A percentile compares a stretch with the other conserved stretches of the same genome.
These are phyloP conservation scores for Mus pahari DNA, from an alignment of 2,113 vertebrate species.

Conservation along the genomic window DNA sequence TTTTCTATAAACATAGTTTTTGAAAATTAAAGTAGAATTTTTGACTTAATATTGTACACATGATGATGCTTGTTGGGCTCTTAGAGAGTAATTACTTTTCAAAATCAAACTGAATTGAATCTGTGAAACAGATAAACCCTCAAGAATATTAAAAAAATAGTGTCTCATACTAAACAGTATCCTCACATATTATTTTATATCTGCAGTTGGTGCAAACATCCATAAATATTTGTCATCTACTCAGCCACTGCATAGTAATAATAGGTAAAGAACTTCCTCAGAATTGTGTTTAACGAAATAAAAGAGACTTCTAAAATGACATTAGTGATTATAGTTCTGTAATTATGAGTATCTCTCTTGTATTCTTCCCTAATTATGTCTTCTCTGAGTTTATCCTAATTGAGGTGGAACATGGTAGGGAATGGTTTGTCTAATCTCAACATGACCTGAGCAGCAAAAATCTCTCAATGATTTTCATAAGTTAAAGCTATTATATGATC, in stretches of 20 bases:
- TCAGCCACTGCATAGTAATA: not conserved
- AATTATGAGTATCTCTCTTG: not conserved
- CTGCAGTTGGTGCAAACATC: not conserved
- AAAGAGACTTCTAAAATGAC: constrained; percentile 7
- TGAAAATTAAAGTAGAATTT: not conserved
- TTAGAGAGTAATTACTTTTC: not conserved
- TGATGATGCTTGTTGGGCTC: not conserved
- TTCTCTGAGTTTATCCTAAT: not conserved
- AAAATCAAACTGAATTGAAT: not conserved
- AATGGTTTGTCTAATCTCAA: constrained; percentile 5
- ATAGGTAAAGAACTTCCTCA: constrained; percentile 20
- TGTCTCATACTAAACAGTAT: not conserved
- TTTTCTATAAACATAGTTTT: not conserved
- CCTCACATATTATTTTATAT: not conserved
- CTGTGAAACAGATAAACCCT: not conserved
- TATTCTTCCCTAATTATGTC: not conserved
- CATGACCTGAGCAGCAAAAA: not conserved
- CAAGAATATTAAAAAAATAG: not conserved
- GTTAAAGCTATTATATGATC: constrained; percentile 6
- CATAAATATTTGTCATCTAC: constrained; percentile 1
- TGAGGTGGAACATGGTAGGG: not conserved
- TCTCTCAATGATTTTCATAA: constrained; percentile 3
- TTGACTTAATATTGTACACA: not conserved
- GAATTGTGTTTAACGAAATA: constrained; percentile 44
- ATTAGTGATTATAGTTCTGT: not conserved